phyloP scores from a whole-genome alignment of 2,888 invertebrate genomes.

The Fragum fragum region DNA sequence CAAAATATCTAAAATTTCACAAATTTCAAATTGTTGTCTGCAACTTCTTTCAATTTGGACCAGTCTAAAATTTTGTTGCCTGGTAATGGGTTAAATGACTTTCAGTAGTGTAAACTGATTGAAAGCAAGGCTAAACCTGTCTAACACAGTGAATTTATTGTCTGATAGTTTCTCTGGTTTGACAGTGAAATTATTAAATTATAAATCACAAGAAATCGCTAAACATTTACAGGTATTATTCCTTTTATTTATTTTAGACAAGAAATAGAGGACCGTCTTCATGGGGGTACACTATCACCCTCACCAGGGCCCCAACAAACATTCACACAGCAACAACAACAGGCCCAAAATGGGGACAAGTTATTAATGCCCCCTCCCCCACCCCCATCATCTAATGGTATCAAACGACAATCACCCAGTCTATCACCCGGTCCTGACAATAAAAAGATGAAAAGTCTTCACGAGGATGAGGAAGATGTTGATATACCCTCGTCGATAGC shows the following conservation, averaged over 20 bases:
- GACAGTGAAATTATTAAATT: no score
- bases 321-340: conserved; percentile 18
- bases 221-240: no score
- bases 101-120: no score
- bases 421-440: conserved; percentile 48
- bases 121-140: no score
- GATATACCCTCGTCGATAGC: conserved; percentile 68
- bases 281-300: conserved; percentile 3
- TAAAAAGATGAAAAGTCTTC: conserved; percentile 54
- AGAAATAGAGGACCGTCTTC: conserved; percentile 25
- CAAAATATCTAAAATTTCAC: no score
- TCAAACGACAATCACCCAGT: conserved; percentile 46
- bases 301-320: conserved; percentile 18
- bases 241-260: not conserved
- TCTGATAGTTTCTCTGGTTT: no score
- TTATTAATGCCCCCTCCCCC: conserved; percentile 75
- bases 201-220: no score
- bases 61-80: no score
- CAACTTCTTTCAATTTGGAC: no score
- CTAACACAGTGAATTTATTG: no score
- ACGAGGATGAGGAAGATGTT: conserved; percentile 68
- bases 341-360: conserved; percentile 55
- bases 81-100: no score
- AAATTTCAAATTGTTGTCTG: no score
- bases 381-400: conserved; percentile 29